Evolutionary conservation across 2,113 vertebrate genomes (phyloP), one percentile per base, ranked within the genome.

Genomic region (Platysteira castanea): DNA sequence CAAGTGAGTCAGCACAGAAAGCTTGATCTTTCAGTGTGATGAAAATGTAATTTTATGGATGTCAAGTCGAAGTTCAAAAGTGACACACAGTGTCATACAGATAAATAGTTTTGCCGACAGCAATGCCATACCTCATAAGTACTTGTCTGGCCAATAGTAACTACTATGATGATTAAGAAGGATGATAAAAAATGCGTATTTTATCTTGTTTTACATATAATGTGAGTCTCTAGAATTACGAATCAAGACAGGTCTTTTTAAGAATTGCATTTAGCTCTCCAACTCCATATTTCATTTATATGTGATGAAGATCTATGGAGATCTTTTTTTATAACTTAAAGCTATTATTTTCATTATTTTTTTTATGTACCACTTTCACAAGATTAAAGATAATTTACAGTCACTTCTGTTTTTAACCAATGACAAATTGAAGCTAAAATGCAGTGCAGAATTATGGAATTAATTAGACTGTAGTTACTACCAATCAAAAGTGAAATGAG

Each of bases 1-100:
- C 97, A 97, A 98, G 97, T 98, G 98, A 98, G 97, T 98, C 97
- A 95, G 95, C 90, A 96, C 89, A 96, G 97, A 94, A 97, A 97
- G 97, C 95, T 98, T 98, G 98, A 98, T 98, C 98, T 98, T 97
- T 98, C 97, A 97, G 94, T 98, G 92, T 98, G 98, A 98, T 98
- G 98, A 98, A 98, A 98, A 98, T 97, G 93, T 96, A 98, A 98
- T 98, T 98, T 98, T 98, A 98, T 98, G 95, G 98, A 95, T 98
- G 98, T 98, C 98, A 98, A 98, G 96, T 88, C 18, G 61, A 97
- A 98, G 98, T 98, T 98, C 98, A 98, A 96, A 98, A 98, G 97
- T 98, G 98, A 98, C 97, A 98, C 87, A 94, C 89, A 89, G 83
- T 98, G 98, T 98, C 98, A 98, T 93, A 85, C 95, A 98, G 98